These are phyloP conservation scores for Malurus alboscapulatus DNA, from an alignment of 2,113 vertebrate species.

Conservation along the genomic window DNA sequence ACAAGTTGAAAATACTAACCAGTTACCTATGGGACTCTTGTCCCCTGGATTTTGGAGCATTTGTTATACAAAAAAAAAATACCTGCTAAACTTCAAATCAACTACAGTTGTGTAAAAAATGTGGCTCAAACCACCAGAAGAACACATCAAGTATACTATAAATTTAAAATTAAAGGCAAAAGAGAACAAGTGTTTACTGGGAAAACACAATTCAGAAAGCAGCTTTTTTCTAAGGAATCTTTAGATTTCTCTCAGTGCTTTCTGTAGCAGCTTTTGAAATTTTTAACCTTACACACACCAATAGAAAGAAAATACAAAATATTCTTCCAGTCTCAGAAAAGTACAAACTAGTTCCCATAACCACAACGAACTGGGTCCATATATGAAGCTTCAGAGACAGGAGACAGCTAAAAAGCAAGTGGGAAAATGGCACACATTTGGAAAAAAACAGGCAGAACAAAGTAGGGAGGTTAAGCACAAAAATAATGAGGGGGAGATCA, in stretches of 20 bases:
- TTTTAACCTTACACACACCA: background rate
- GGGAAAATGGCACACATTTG: background rate
- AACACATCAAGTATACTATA: background rate
- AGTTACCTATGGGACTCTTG: background rate
- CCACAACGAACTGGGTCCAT: background rate
- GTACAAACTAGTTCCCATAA: background rate
- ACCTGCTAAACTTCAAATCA: background rate
- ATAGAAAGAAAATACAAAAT: background rate
- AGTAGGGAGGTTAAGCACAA: background rate
- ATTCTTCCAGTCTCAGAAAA: background rate
- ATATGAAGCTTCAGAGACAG: background rate
- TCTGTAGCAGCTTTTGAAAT: background rate
- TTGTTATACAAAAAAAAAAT: background rate
- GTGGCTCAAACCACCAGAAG: background rate
- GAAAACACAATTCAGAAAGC: background rate
- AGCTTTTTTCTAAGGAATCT: background rate
- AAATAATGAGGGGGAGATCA: background rate
- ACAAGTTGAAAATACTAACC: background rate
- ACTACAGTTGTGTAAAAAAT: background rate
- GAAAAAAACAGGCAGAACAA: background rate
- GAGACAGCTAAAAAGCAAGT: background rate
- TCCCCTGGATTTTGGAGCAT: background rate
- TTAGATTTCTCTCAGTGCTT: background rate
- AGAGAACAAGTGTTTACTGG: background rate
- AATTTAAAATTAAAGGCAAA: background rate